These are phyloP conservation scores for Dysmachus trigonus DNA, from an alignment of 2,888 invertebrate species.

Conservation along the genomic window DNA sequence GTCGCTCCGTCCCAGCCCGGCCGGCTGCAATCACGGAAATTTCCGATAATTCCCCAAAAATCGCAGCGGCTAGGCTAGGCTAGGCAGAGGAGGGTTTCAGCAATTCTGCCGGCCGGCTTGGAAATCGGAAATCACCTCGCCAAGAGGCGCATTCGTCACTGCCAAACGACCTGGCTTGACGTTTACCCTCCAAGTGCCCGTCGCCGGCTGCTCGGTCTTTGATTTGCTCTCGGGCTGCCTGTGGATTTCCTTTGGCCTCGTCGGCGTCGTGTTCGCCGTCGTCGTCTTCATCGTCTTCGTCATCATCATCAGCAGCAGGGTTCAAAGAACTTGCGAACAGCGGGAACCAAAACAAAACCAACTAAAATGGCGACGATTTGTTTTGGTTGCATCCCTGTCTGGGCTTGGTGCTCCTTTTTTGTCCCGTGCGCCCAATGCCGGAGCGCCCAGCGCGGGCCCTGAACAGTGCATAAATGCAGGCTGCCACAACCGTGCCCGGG, in stretches of 20 bases:
- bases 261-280: background rate
- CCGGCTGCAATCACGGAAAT: background rate
- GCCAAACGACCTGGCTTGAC: background rate
- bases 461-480: background rate
- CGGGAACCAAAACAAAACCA: constrained; percentile 31
- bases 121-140: background rate
- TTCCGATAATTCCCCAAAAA: background rate
- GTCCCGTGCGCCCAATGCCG: background rate
- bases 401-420: constrained; percentile 12
- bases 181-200: background rate
- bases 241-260: background rate
- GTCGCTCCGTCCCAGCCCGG: background rate
- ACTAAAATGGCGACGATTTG: constrained; percentile 40
- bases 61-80: background rate
- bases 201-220: background rate
- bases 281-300: background rate
- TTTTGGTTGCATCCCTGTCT: constrained; percentile 32
- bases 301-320: background rate
- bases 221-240: background rate
- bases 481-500: background rate
- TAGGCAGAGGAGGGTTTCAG: background rate
- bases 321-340: constrained; percentile 20
- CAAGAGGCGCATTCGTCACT: background rate
- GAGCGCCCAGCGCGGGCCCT: background rate
- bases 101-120: background rate